Evolutionary conservation across 2,797 vertebrate genomes (phyloP).

Genomic region (Dipus sagitta): DNA sequence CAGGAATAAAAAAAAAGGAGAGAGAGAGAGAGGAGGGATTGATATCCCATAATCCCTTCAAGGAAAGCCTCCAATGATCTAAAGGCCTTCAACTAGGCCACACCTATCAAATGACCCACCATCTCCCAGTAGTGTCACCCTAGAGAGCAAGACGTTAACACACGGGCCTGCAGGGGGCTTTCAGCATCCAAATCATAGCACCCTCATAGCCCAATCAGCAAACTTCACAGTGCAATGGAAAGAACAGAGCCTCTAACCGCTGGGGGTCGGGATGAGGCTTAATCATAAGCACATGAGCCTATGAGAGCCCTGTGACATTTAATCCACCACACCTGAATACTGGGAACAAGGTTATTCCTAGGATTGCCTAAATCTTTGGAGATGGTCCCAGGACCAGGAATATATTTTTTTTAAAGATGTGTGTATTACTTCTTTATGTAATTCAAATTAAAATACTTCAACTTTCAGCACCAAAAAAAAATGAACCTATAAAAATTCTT

Average conservation of each 20-base stretch:
- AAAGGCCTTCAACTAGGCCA: not conserved
- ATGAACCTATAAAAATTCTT: not conserved
- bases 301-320: not conserved
- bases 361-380: not conserved
- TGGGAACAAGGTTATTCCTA: not conserved
- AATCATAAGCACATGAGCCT: no score
- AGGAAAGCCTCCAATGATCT: not conserved
- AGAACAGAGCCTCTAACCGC: not conserved
- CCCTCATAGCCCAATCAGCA: not conserved
- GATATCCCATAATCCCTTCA: not conserved
- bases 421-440: not conserved
- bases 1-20: not conserved
- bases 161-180: not conserved
- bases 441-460: not conserved
- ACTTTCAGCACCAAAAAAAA: not conserved
- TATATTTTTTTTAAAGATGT: not conserved
- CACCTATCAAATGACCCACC: not conserved
- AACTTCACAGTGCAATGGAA: not conserved
- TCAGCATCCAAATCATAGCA: not conserved
- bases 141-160: not conserved
- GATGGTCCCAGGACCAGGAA: not conserved
- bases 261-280: no score
- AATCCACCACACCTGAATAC: not conserved
- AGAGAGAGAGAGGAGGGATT: not conserved
- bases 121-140: not conserved